A percentile compares a stretch with the other conserved stretches of the same genome.
Conservation (phyloP, 1,140 invertebrate genomes). For the Battus philenor region DNA sequence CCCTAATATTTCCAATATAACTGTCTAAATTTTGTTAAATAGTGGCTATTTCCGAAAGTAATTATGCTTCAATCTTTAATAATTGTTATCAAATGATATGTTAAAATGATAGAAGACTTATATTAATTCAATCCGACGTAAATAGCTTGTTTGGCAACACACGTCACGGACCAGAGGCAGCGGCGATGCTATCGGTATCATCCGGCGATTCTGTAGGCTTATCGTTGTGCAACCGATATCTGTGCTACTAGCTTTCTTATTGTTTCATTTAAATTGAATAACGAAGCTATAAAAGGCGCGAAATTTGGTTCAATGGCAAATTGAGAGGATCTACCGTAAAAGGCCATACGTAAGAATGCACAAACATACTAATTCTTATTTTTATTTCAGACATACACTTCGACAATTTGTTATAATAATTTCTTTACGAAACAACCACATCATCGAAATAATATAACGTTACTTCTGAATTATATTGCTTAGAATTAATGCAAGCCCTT, state of each 20-base stretch:
- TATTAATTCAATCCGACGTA: conserved; percentile 42
- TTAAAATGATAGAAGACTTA: background rate
- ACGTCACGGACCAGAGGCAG: conserved; percentile 29
- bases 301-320: conserved; percentile 43
- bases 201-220: conserved; percentile 60
- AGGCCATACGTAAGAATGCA: background rate
- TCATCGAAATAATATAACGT: too few relatives aligned
- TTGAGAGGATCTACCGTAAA: background rate
- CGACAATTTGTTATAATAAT: too few relatives aligned
- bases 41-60: conserved; percentile 1
- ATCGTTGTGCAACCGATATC: conserved; percentile 46
- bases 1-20: too few relatives aligned
- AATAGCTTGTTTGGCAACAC: conserved; percentile 48
- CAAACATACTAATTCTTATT: too few relatives aligned
- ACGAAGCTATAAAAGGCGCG: conserved; percentile 18
- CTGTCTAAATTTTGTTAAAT: too few relatives aligned
- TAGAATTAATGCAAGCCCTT: conserved; percentile 3
- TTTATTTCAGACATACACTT: too few relatives aligned
- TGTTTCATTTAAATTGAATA: conserved; percentile 57
- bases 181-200: conserved; percentile 46
- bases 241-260: conserved; percentile 57
- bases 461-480: background rate
- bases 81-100: background rate
- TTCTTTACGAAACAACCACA: too few relatives aligned
- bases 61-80: background rate